Base-by-base conservation (phyloP, 2,888 invertebrate species). In the Carcina quercana region DNA sequence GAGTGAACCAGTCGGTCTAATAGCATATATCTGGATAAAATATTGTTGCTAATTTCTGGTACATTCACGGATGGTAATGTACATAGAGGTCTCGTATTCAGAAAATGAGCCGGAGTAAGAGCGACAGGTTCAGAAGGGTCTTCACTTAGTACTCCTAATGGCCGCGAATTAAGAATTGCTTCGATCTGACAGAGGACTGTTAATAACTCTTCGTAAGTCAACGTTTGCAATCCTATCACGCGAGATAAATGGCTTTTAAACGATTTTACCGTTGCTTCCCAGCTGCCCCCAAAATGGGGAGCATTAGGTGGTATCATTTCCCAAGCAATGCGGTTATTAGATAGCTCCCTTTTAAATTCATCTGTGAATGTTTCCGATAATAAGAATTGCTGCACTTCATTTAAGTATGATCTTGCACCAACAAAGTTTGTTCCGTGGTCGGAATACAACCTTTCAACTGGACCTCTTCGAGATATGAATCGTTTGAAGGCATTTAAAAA, bases 401-500 rank as follows among this genome's bases (percentile, higher is more conserved):
- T 4, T 1, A 32, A n/a, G 7, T 32, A 12, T 7, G 22, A 13
- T 11, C 22, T 31, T 11, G 32, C 32, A 4, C 33, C 35, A 5
- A 34, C 17, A 28, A 33, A 41, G 20, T 42, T 42, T 0, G 36
- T 42, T 2, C 32, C 42, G 10, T 19, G 12, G 15, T 42, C 42
- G 1, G 30, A 34, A 20, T 41, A 36, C 14, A 39, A 15, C 11
- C 22, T 11, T 8, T 12, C 13, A 8, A 36, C 34, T n/a, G 43
- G 40, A n/a, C 45, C 42, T 5, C 45, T 37, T 10, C 41, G 37
- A 11, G 45, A 26, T 3, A 45, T 25, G 30, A 40, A 45, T 2
- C 42, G 33, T 14, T 41, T 45, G 6, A 45, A 38, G 1, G 43
- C 43, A 8, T 24, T 20, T 5, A 43, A 12, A 25, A 45, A 45